Conservation (phyloP, 64 coral and sea anemone genomes). For the Montipora sp. region DNA sequence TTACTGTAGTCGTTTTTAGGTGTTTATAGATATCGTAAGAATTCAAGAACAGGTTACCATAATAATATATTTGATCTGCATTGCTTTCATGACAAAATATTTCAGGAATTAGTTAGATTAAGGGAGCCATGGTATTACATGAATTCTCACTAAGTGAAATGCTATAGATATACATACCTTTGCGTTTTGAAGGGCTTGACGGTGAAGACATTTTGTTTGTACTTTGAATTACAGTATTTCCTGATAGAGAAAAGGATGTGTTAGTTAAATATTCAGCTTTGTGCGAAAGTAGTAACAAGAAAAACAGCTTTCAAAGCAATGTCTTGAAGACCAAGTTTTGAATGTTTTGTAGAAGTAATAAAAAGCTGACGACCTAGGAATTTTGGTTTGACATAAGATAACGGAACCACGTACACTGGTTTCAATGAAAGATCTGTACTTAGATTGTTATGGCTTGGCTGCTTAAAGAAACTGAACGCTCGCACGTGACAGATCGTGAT, state of each 20-base stretch:
- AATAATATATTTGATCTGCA: neutral
- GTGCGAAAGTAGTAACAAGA: neutral
- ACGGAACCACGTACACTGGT: neutral
- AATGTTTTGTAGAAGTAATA: conserved; percentile 34
- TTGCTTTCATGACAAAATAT: neutral
- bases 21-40: too few species aligned
- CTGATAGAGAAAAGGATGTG: neutral
- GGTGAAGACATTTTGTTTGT: too few species aligned
- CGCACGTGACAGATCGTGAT: conserved; percentile 30
- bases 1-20: too few species aligned
- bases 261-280: neutral
- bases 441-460: neutral
- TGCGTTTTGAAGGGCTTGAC: too few species aligned
- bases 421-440: conserved; percentile 26
- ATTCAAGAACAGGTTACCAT: neutral
- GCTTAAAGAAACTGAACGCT: conserved; percentile 2
- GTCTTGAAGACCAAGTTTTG: conserved; percentile 14
- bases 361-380: conserved; percentile 61
- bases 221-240: neutral
- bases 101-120: conserved; percentile 22
- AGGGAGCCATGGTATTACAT: neutral
- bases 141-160: neutral
- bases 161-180: neutral
- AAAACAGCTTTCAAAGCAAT: conserved; percentile 31
- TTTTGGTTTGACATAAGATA: conserved; percentile 9